phyloP scores from a whole-genome alignment of 2,888 invertebrate genomes.

The Dicranocentrus wangi region DNA sequence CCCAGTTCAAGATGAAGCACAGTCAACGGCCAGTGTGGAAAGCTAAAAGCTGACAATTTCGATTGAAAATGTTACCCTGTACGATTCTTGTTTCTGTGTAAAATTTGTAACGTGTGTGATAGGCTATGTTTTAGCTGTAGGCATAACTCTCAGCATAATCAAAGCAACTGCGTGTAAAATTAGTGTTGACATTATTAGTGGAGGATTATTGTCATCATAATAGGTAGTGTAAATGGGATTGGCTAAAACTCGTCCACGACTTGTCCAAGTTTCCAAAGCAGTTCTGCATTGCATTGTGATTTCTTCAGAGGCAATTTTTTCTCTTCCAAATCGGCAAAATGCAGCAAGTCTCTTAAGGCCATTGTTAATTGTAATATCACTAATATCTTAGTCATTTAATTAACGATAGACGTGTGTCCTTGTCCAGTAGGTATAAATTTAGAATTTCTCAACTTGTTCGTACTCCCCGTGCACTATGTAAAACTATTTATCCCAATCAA shows the following conservation, averaged over 20 bases:
- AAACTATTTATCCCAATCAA: too few species aligned
- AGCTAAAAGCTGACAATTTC: constrained; percentile 6
- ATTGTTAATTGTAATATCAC: background rate
- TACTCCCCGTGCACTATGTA: background rate
- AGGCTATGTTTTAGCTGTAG: constrained; percentile 24
- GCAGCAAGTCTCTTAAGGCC: constrained; percentile 4
- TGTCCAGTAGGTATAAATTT: background rate
- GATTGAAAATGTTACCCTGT: background rate
- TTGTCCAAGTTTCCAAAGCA: too few species aligned
- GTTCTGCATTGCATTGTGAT: constrained; percentile 13
- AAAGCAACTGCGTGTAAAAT: background rate
- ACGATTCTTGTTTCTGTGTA: constrained; percentile 29
- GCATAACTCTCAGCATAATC: background rate
- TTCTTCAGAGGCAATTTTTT: constrained; percentile 1
- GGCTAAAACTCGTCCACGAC: too few species aligned
- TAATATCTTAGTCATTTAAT: background rate
- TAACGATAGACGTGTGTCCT: background rate
- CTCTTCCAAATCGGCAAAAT: background rate
- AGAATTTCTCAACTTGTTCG: background rate
- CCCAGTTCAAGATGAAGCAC: constrained; percentile 30
- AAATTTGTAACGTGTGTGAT: constrained; percentile 44
- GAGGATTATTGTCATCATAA: too few species aligned
- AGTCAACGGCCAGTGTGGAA: constrained; percentile 8
- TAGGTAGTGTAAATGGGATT: too few species aligned
- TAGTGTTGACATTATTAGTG: too few species aligned